Evolutionary conservation across 1,140 invertebrate species (phyloP).

Genomic region (Drosophila sproati): DNA sequence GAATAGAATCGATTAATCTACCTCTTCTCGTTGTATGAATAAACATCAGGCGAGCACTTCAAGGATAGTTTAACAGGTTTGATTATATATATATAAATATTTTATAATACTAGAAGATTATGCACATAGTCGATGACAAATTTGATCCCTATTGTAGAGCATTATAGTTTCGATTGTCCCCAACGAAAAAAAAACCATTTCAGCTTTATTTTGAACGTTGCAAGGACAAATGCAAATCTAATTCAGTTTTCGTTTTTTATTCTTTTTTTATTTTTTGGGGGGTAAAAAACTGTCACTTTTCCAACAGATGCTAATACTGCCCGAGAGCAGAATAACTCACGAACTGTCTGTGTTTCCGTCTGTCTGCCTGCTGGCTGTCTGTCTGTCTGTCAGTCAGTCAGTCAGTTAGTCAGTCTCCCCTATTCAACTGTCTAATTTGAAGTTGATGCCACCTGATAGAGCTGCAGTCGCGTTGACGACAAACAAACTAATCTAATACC

Average conservation of each 20-base stretch:
- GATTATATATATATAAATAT: too few relatives aligned
- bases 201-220: slow-evolving; percentile 32
- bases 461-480: slow-evolving; percentile 27
- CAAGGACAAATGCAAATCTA: slow-evolving; percentile 47
- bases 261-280: slow-evolving; percentile 15
- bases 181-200: slow-evolving; percentile 3
- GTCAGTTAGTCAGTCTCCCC: neutral
- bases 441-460: slow-evolving; percentile 42
- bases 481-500: slow-evolving; percentile 82
- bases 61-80: too few relatives aligned
- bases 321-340: slow-evolving; percentile 4
- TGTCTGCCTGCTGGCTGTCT: slow-evolving; percentile 20
- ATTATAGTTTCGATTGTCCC: neutral
- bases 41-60: too few relatives aligned
- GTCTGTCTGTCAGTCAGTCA: slow-evolving; percentile 8
- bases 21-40: too few relatives aligned
- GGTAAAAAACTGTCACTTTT: slow-evolving; percentile 63
- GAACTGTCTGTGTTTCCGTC: neutral
- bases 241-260: slow-evolving; percentile 49
- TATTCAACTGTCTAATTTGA: slow-evolving; percentile 36
- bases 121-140: too few relatives aligned
- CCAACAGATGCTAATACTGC: slow-evolving; percentile 57
- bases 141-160: slow-evolving; percentile 15
- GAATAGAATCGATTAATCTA: too few relatives aligned
- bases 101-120: too few relatives aligned